Conservation (phyloP, 2,888 invertebrate genomes). For the Mesorhabditis sp. region DNA sequence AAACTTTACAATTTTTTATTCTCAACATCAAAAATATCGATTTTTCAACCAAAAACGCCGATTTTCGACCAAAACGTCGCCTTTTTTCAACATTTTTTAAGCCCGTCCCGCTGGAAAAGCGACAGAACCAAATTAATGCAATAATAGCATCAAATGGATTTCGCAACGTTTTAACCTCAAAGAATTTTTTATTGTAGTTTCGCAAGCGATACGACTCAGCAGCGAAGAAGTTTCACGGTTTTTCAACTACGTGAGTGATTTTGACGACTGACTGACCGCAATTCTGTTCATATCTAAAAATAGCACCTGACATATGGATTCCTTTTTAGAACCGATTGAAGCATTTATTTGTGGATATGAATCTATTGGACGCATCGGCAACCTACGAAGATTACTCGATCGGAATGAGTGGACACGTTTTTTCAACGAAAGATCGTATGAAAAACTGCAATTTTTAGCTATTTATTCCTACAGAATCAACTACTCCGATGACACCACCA, state of each 20-base stretch:
- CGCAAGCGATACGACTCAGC: not conserved
- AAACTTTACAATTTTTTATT: too few species aligned
- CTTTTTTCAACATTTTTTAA: too few species aligned
- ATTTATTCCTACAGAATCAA: constrained; percentile 28
- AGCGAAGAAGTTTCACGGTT: not conserved
- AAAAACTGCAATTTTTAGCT: too few species aligned
- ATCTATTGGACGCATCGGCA: constrained; percentile 35
- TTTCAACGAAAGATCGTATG: constrained; percentile 31
- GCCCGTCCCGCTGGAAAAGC: too few species aligned
- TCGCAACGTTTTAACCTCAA: too few species aligned
- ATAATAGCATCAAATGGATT: too few species aligned
- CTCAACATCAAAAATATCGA: too few species aligned
- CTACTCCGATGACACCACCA: constrained; percentile 30
- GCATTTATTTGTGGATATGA: constrained; percentile 37
- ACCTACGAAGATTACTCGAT: constrained; percentile 34
- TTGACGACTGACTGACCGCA: not conserved
- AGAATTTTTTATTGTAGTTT: too few species aligned
- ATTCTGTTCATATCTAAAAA: not conserved
- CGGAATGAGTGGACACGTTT: constrained; percentile 39
- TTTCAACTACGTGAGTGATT: constrained; percentile 4
- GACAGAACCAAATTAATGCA: too few species aligned
- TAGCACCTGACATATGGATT: not conserved
- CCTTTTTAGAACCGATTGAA: constrained; percentile 27
- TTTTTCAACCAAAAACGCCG: too few species aligned
- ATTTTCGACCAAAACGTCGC: too few species aligned